phyloP scores from a whole-genome alignment of 2,888 invertebrate species.

The Carpatolechia fugitivella region DNA sequence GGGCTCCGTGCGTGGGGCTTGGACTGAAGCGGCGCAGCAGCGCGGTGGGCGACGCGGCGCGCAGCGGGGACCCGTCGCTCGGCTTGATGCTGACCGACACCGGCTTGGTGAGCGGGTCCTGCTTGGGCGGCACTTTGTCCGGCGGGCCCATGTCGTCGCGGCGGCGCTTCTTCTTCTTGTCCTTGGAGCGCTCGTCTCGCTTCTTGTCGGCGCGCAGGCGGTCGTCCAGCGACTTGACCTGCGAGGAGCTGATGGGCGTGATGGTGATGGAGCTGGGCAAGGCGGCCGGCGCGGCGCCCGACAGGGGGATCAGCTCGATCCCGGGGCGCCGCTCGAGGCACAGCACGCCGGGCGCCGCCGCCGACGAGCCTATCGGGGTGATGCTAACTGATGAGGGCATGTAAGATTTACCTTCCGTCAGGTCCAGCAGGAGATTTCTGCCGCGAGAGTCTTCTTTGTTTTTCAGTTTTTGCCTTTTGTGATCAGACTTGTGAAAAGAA shows the following conservation, averaged over 20 bases:
- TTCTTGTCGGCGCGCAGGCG: conserved; percentile 70
- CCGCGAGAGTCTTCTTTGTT: conserved; percentile 74
- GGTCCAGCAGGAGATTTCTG: conserved; percentile 71
- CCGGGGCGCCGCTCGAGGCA: conserved; percentile 85
- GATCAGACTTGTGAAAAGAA: conserved; percentile 79
- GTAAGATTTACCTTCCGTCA: conserved; percentile 75
- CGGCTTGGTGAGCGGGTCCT: conserved; percentile 84
- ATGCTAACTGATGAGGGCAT: conserved; percentile 77
- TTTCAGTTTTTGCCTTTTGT: conserved; percentile 81
- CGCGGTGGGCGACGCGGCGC: conserved; percentile 83
- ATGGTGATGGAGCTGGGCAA: conserved; percentile 91
- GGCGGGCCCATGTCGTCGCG: conserved; percentile 91
- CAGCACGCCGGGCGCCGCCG: conserved; percentile 79
- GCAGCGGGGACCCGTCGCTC: conserved; percentile 80
- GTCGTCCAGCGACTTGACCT: conserved; percentile 71
- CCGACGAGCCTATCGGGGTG: conserved; percentile 75
- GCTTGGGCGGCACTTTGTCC: conserved; percentile 87
- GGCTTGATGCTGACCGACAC: conserved; percentile 86
- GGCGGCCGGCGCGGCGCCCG: conserved; percentile 81
- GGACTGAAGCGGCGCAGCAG: conserved; percentile 84
- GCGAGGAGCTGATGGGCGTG: conserved; percentile 85
- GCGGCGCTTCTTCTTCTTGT: conserved; percentile 87
- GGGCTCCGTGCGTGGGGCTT: conserved; percentile 85
- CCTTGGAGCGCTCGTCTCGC: conserved; percentile 78
- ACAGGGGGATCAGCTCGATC: conserved; percentile 91